Base-by-base conservation (phyloP, 2,888 invertebrate genomes). In the Geotrupes spiniger region DNA sequence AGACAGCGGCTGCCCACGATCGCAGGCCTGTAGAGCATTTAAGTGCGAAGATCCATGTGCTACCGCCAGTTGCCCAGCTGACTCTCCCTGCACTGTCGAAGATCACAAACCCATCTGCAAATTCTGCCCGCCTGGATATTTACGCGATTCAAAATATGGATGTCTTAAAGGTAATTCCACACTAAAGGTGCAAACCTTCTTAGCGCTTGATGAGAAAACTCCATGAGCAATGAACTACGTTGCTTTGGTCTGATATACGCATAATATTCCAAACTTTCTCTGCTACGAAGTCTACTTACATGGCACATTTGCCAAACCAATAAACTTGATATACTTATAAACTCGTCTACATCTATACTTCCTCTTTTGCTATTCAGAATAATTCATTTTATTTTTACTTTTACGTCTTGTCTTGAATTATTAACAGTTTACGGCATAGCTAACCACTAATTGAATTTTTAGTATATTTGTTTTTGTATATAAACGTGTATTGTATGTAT, bases 31-130 rank as follows among this genome's bases (percentile, higher is more conserved):
- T 76, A 83, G 85, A 72, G 89, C 89, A 73, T 92, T 88, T 75
- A 85, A 89, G 77, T 93, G 93, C 74, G 84, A 90, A 77, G 89
- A 93, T 77, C 93, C 93, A 61, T 93, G 93, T 77, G 81, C 81
- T 72, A 85, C 85, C 70, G 86, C 87, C 69, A 87, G 86, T 74
- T 92, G 92, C 76, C 87, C 89, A 66, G 81, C 82, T 64, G 84
- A 84, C 70, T 87, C 90, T 62, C 92, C 93, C 66, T 94, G 94
- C 80, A 87, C 87, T 77, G 92, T 92, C 66, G 91, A 92, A 83
- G 90, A 92, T 76, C 94, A 94, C 80, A 90, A 88, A 78, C 89
- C 93, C 64, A 86, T 89, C 76, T 94, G 94, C 88, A 91, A 92
- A 85, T 92, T 90, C 83, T 94, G 94, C 81, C 92, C 93, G 71